Evolutionary conservation across 2,113 vertebrate species (phyloP).

Genomic region (Neolamprologus modestus): DNA sequence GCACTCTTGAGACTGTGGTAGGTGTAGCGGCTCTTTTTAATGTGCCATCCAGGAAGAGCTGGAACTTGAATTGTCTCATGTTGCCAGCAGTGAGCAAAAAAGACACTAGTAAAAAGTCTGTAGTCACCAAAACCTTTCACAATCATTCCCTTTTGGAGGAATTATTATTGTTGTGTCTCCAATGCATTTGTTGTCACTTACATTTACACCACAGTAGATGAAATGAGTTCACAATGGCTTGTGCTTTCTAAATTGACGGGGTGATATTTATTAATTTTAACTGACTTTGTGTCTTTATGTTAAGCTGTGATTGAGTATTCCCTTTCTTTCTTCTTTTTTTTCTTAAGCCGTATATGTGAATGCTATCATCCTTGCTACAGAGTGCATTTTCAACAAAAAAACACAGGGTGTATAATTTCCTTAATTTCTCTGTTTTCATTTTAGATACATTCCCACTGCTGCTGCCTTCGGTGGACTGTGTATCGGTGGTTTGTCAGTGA

Average conservation of each 20-base stretch:
- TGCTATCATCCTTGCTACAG: neutral
- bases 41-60: neutral
- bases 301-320: neutral
- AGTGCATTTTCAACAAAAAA: neutral
- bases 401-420: neutral
- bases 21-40: neutral
- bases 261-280: neutral
- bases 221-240: neutral
- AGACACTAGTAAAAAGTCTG: neutral
- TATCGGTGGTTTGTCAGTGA: slow-evolving; percentile 93
- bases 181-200: neutral
- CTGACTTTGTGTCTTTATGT: neutral
- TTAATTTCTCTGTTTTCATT: neutral
- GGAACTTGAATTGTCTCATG: neutral
- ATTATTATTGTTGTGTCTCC: neutral
- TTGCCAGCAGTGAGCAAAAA: neutral
- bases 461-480: slow-evolving; percentile 97
- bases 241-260: neutral
- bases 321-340: neutral
- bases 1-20: neutral
- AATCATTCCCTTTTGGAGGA: neutral
- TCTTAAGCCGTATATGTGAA: neutral
- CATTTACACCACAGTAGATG: neutral
- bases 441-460: slow-evolving; percentile 95
- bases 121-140: neutral